Evolutionary conservation across 1,140 invertebrate genomes (phyloP), one percentile per base, ranked within the genome.

Genomic region (Drosophila insularis): DNA sequence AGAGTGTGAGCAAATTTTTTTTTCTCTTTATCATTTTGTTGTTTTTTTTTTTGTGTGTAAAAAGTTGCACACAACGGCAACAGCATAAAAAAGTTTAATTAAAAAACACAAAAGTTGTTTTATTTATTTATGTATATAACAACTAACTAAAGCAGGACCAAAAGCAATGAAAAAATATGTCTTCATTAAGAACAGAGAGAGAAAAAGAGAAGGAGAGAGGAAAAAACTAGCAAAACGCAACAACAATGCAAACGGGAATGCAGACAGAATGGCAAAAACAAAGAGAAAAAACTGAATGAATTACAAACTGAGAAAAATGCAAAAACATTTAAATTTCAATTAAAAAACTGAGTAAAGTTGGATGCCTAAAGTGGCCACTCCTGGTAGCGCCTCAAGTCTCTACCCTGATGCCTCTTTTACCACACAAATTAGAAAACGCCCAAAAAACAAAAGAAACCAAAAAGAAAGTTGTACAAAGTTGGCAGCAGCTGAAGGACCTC

Each of bases 271-370:
- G 27, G 5, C 61, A 63, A 21, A 53, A 17, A 50, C 37, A 61
- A 4, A 27, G 27, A 27, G 14, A 58, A 74, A 66, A 62, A 74
- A 75, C 68, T 27, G 27, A 27, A 68, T 50, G 74, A 68, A 61
- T 71, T 63, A 76, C 43, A 46, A 61, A 64, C 40, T 21, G 56
- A 2, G 58, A 55, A 60, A 50, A 81, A 79, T 87, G 82, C 71
- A 87, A 87, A 87, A 87, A 80, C 84, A 87, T 87, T 87, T 87
- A 87, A 87, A 87, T 87, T 87, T 87, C 84, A 87, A 87, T 87
- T 87, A 87, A 87, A 87, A 87, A 84, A 87, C 40, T 54, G 71
- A 79, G 50, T 63, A 63, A 73, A 78, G 74, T 81, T 63, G 61
- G 56, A 74, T 39, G 65, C 84, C 81, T 86, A 87, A 73, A 79